Evolutionary conservation across 2,888 invertebrate genomes (phyloP).

Genomic region (Petrophora chlorosata): DNA sequence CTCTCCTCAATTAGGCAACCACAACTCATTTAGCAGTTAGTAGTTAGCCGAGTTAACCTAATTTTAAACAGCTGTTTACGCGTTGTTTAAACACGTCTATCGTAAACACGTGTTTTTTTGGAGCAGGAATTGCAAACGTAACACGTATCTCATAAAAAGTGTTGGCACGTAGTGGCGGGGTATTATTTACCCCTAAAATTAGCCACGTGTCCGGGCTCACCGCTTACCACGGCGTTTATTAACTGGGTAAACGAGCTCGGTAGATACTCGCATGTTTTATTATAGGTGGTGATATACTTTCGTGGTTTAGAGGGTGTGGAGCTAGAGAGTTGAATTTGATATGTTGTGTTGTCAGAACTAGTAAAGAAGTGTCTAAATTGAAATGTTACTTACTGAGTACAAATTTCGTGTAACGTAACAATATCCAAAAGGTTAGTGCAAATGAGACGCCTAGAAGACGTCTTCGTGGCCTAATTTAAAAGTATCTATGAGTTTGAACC

Average conservation of each 20-base stretch:
- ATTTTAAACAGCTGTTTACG: slow-evolving; percentile 19
- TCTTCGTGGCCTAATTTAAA: too few species aligned
- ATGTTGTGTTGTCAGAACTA: too few species aligned
- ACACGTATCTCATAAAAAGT: slow-evolving; percentile 51
- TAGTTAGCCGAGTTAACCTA: slow-evolving; percentile 8
- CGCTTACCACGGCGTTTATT: slow-evolving; percentile 42
- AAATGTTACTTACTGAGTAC: too few species aligned
- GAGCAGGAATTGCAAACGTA: slow-evolving; percentile 9
- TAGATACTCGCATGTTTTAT: slow-evolving; percentile 23
- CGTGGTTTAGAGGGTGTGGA: background rate
- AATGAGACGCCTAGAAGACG: too few species aligned
- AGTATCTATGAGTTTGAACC: too few species aligned
- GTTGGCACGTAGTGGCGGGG: slow-evolving; percentile 54
- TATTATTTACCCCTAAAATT: slow-evolving; percentile 59
- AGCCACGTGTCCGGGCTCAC: slow-evolving; percentile 45
- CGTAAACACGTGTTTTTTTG: slow-evolving; percentile 35
- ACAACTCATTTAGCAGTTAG: slow-evolving; percentile 13
- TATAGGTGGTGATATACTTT: slow-evolving; percentile 5
- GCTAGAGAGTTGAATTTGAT: too few species aligned
- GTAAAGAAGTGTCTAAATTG: too few species aligned
- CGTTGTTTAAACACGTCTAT: slow-evolving; percentile 18
- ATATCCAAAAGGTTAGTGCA: too few species aligned
- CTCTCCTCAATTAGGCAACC: slow-evolving; percentile 8
- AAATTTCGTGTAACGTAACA: too few species aligned
- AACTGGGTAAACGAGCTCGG: slow-evolving; percentile 28